Evolutionary conservation across 2,113 vertebrate species (phyloP).

Genomic region (Alaudala cheleensis): DNA sequence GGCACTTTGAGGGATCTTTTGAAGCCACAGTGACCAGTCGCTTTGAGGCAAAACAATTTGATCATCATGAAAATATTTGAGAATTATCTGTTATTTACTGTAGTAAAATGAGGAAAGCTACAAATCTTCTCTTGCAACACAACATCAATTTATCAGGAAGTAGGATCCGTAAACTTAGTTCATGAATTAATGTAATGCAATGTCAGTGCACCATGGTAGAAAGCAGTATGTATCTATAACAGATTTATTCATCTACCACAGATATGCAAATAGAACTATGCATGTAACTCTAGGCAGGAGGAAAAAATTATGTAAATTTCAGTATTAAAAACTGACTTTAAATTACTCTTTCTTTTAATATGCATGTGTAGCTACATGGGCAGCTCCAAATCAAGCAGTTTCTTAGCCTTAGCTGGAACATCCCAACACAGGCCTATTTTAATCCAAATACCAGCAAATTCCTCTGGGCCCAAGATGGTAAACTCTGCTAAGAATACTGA

Average conservation of each 20-base stretch:
- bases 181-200: neutral
- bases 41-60: neutral
- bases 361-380: neutral
- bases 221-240: neutral
- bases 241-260: neutral
- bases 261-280: neutral
- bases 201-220: neutral
- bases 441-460: neutral
- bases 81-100: neutral
- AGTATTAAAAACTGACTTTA: neutral
- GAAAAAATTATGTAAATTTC: neutral
- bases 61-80: neutral
- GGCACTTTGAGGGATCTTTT: neutral
- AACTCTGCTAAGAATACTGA: neutral
- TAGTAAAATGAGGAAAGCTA: neutral
- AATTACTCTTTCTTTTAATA: neutral
- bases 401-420: neutral
- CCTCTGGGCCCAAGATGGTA: neutral
- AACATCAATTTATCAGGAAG: neutral
- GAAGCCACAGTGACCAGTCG: neutral
- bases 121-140: neutral
- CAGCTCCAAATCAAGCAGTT: neutral
- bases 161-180: neutral
- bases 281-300: neutral
- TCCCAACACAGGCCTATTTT: neutral